These are phyloP conservation scores for Campoplex capitator DNA, from an alignment of 2,888 invertebrate genomes.

Conservation along the genomic window DNA sequence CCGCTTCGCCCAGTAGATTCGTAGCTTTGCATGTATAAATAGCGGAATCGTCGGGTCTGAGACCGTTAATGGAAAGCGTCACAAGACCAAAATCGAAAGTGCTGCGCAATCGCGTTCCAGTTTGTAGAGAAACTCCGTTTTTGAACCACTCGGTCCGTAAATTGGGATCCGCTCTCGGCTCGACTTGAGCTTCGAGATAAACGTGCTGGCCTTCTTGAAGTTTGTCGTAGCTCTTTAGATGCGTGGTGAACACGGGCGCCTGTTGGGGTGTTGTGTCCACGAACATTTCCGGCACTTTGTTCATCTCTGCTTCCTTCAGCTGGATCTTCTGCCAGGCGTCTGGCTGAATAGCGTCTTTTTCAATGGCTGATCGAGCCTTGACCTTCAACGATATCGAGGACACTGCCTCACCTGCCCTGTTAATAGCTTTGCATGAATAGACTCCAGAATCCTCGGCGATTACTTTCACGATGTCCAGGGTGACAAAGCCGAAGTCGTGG, in stretches of 20 bases:
- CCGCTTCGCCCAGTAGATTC: conserved; percentile 97
- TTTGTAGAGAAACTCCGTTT: conserved; percentile 94
- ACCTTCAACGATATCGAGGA: conserved; percentile 96
- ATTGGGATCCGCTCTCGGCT: conserved; percentile 95
- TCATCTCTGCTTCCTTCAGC: conserved; percentile 96
- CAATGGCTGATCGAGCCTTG: conserved; percentile 92
- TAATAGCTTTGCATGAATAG: conserved; percentile 97
- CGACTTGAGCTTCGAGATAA: conserved; percentile 95
- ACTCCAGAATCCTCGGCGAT: conserved; percentile 96
- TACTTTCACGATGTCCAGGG: conserved; percentile 95
- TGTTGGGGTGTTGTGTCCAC: conserved; percentile 94
- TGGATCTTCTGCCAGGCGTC: conserved; percentile 97
- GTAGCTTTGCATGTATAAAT: conserved; percentile 98
- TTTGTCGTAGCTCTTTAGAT: conserved; percentile 93
- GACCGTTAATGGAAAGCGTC: conserved; percentile 94
- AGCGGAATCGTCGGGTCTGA: conserved; percentile 96
- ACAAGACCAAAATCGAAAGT: conserved; percentile 99
- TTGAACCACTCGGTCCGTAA: conserved; percentile 96
- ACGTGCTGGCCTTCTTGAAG: conserved; percentile 95
- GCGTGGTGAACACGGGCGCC: conserved; percentile 98
- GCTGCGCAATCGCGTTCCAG: conserved; percentile 95
- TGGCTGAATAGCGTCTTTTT: conserved; percentile 94
- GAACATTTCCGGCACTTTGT: conserved; percentile 95
- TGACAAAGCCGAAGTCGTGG: conserved; percentile 97
- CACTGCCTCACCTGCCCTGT: conserved; percentile 97